A percentile compares a stretch with the other conserved stretches of the same genome.
Conservation (phyloP, 1,140 invertebrate genomes). For the Ceratosolen solmsi region DNA sequence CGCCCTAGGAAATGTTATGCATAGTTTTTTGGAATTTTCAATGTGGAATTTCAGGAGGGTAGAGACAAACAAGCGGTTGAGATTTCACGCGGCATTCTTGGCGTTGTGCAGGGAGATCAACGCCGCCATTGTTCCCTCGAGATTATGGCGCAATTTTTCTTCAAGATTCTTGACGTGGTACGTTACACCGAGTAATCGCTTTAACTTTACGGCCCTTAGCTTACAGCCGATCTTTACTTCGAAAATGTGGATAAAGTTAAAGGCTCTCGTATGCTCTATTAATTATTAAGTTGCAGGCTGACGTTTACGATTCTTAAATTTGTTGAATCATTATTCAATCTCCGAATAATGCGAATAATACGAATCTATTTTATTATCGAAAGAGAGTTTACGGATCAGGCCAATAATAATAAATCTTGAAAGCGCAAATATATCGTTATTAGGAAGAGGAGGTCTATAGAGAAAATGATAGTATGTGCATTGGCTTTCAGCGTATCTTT, state of each 20-base stretch:
- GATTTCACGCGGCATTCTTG: constrained; percentile 36
- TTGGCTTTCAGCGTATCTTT: neutral
- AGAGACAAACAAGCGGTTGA: neutral
- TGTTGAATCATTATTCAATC: too few relatives aligned
- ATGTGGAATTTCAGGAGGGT: neutral
- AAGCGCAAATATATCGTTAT: neutral
- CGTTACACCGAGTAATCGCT: neutral
- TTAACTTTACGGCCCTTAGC: neutral
- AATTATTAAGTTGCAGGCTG: neutral
- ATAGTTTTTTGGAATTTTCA: constrained; percentile 32
- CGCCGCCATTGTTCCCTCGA: neutral
- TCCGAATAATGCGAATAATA: too few relatives aligned
- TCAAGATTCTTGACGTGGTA: neutral
- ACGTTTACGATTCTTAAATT: neutral
- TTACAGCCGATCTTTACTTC: neutral
- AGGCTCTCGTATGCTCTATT: neutral
- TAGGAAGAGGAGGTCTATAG: neutral
- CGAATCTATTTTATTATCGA: too few relatives aligned
- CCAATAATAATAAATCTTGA: too few relatives aligned
- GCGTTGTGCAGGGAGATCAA: neutral
- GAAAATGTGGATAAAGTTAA: constrained; percentile 5
- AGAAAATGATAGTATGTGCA: neutral
- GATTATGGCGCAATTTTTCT: neutral
- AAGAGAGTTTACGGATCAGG: too few relatives aligned
- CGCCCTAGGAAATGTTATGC: constrained; percentile 12